Percentiles rank a stretch among this genome's conserved stretches.
These are phyloP conservation scores for Clanis bilineata DNA, from an alignment of 2,888 invertebrate species.

Conservation along the genomic window DNA sequence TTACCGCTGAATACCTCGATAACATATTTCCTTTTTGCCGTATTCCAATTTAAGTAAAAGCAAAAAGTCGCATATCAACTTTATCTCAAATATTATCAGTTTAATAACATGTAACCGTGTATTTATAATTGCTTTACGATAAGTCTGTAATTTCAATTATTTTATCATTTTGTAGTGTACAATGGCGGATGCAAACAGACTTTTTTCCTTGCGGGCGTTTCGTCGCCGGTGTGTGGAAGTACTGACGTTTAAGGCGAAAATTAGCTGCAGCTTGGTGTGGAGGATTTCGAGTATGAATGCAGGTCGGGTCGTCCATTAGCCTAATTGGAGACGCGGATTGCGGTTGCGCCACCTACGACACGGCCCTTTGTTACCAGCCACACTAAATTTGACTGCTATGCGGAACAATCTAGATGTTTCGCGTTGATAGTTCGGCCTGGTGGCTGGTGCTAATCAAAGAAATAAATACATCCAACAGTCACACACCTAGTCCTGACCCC, in stretches of 20 bases:
- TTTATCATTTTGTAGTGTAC: background rate
- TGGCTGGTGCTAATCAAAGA: too few relatives aligned
- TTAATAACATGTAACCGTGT: background rate
- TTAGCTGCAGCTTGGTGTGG: slow-evolving; percentile 78
- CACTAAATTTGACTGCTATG: slow-evolving; percentile 12
- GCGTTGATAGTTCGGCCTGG: background rate
- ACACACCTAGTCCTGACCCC: too few relatives aligned
- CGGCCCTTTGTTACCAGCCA: slow-evolving; percentile 53
- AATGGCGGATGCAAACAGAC: background rate
- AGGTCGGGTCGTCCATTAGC: slow-evolving; percentile 80
- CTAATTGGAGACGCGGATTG: slow-evolving; percentile 74
- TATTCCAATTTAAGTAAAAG: slow-evolving; percentile 13
- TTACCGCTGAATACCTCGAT: slow-evolving; percentile 8
- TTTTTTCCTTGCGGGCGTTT: slow-evolving; percentile 22
- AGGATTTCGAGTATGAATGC: slow-evolving; percentile 78
- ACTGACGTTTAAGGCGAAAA: slow-evolving; percentile 70
- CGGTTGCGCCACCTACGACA: slow-evolving; percentile 52
- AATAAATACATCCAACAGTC: too few relatives aligned
- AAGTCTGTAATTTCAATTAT: background rate
- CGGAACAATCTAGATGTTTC: slow-evolving; percentile 5
- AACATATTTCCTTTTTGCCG: background rate
- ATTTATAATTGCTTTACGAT: background rate
- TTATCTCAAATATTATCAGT: background rate
- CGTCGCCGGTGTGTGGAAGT: slow-evolving; percentile 41
- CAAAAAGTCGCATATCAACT: background rate